These are phyloP conservation scores for Pycnomerus fuliginosus DNA, from an alignment of 2,888 invertebrate species.

Conservation along the genomic window DNA sequence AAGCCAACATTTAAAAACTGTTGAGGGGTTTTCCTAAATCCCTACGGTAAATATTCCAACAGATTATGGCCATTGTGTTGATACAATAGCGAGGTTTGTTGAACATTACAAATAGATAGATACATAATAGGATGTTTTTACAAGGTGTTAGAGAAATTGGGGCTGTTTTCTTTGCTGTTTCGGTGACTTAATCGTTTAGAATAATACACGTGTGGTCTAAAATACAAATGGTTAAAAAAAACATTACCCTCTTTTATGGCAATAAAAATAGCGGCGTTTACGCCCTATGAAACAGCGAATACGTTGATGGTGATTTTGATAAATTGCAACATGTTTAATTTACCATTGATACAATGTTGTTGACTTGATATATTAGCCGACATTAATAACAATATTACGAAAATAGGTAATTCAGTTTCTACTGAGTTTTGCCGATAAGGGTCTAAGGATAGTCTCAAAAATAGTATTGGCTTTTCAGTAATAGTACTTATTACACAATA, in stretches of 20 bases:
- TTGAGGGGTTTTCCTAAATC: constrained; percentile 28
- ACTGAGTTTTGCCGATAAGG: no score
- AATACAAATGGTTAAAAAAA: constrained; percentile 2
- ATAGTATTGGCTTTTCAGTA: no score
- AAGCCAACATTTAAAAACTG: constrained; percentile 10
- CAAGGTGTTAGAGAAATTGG: constrained; percentile 44
- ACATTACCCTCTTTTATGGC: neutral
- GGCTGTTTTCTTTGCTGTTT: constrained; percentile 21
- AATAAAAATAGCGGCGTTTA: no score
- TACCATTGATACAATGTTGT: no score
- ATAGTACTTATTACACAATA: no score
- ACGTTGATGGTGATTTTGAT: no score
- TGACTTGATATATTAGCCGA: no score
- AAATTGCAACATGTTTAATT: no score
- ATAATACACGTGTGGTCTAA: constrained; percentile 20
- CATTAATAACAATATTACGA: no score
- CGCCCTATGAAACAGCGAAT: no score
- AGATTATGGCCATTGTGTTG: constrained; percentile 23
- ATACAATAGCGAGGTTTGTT: constrained; percentile 25
- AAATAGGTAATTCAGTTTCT: no score
- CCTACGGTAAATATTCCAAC: constrained; percentile 31
- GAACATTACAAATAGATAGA: constrained; percentile 47
- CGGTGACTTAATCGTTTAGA: constrained; percentile 23
- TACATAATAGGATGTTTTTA: constrained; percentile 50
- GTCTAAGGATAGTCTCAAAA: no score